Percentiles rank a stretch among this genome's conserved stretches.
phyloP scores from a whole-genome alignment of 2,797 vertebrate genomes.

The Petrocephalus sullivani region DNA sequence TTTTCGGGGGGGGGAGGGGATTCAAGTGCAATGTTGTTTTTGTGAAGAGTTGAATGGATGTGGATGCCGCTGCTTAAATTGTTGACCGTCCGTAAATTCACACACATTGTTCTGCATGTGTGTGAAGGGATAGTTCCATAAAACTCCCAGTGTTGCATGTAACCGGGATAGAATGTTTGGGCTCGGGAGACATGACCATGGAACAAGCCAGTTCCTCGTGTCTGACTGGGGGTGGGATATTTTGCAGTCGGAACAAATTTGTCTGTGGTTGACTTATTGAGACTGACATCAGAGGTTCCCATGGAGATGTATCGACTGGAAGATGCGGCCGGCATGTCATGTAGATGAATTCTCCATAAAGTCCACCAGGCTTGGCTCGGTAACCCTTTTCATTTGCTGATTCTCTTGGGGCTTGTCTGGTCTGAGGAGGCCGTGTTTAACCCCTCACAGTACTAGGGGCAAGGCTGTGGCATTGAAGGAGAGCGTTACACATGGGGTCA shows the following conservation, averaged over 20 bases:
- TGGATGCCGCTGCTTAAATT: neutral
- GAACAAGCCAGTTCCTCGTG: neutral
- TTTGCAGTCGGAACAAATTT: neutral
- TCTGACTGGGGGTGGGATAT: neutral
- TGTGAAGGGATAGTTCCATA: neutral
- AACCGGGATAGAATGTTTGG: neutral
- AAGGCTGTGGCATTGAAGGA: neutral
- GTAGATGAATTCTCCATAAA: neutral
- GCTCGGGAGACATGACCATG: neutral
- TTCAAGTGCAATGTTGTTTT: neutral
- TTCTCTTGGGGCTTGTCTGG: conserved; percentile 3
- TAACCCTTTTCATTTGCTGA: neutral
- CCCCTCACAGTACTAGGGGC: neutral
- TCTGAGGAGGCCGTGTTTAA: conserved; percentile 10
- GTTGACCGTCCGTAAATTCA: neutral
- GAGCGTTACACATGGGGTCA: neutral
- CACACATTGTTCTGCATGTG: neutral
- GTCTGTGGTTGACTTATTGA: neutral
- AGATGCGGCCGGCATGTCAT: neutral
- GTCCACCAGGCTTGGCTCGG: neutral
- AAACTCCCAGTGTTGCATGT: neutral
- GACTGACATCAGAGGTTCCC: neutral
- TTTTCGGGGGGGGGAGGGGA: neutral
- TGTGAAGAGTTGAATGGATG: neutral
- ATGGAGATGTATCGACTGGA: conserved; percentile 11